These are phyloP conservation scores for Henricia sp. DNA, from an alignment of 53 echinoderm and acorn worm species.

Conservation along the genomic window DNA sequence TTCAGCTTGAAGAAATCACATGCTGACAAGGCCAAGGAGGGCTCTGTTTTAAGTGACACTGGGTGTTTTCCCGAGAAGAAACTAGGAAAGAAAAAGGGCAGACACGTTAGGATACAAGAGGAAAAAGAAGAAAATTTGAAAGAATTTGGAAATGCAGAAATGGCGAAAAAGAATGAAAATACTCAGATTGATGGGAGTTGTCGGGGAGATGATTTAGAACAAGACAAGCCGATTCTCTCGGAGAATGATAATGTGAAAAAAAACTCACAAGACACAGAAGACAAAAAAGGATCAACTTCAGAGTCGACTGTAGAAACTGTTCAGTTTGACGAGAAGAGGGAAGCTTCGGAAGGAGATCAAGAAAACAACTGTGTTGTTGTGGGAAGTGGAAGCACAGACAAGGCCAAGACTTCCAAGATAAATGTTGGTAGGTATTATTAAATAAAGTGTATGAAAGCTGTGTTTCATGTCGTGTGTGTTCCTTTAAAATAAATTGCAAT, in stretches of 20 bases:
- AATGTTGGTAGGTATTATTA: too few species aligned
- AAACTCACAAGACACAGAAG: neutral
- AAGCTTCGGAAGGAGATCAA: neutral
- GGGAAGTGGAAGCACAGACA: too few species aligned
- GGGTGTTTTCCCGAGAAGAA: conserved; percentile 41
- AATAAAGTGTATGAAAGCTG: too few species aligned
- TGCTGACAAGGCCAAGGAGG: conserved; percentile 5
- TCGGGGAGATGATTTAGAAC: conserved; percentile 15
- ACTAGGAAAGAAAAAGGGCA: conserved; percentile 38
- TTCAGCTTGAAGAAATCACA: conserved; percentile 44
- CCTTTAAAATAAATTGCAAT: too few species aligned
- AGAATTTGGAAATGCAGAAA: conserved; percentile 14
- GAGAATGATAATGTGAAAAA: neutral
- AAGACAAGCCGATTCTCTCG: neutral
- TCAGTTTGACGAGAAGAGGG: too few species aligned
- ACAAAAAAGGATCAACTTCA: neutral
- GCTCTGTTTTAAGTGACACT: conserved; percentile 26
- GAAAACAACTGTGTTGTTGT: neutral
- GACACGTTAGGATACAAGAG: neutral
- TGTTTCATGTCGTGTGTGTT: too few species aligned
- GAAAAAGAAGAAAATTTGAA: neutral
- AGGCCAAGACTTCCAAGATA: too few species aligned
- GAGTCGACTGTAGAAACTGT: too few species aligned
- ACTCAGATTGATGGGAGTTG: conserved; percentile 10
- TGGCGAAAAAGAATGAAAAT: neutral